phyloP scores from a whole-genome alignment of 2,113 vertebrate species.

The Sitta europaea region DNA sequence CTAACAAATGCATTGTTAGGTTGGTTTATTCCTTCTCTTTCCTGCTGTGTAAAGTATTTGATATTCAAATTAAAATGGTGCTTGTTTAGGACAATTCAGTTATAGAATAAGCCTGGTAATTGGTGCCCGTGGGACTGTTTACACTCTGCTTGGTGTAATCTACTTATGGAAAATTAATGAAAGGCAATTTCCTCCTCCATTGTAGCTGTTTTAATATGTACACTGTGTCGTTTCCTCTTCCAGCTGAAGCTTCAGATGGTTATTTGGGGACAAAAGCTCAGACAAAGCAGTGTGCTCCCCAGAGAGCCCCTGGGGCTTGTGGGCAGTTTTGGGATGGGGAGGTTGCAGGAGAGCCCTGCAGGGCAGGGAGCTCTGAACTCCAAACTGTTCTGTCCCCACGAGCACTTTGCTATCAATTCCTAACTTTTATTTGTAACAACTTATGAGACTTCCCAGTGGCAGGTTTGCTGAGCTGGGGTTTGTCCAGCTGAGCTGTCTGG shows the following conservation, averaged over 20 bases:
- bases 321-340: neutral
- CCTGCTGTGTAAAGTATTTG: conserved; percentile 57
- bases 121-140: conserved; percentile 64
- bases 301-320: neutral
- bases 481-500: neutral
- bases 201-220: conserved; percentile 26
- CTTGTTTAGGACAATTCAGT: conserved; percentile 63
- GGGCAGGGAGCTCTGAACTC: neutral
- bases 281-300: neutral
- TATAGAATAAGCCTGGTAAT: conserved; percentile 60
- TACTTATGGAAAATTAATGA: conserved; percentile 67
- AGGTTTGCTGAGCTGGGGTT: neutral
- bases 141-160: conserved; percentile 64
- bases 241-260: neutral
- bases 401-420: neutral
- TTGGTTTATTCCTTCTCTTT: neutral
- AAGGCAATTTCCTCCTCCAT: conserved; percentile 40
- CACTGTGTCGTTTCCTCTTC: neutral
- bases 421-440: neutral
- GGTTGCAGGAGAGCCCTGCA: fast-evolving
- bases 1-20: conserved; percentile 48
- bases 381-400: fast-evolving
- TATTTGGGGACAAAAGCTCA: neutral
- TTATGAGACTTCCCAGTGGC: neutral
- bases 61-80: conserved; percentile 63